A percentile compares a stretch with the other conserved stretches of the same genome.
Conservation (phyloP, 2,888 invertebrate species). For the Lingula anatina region DNA sequence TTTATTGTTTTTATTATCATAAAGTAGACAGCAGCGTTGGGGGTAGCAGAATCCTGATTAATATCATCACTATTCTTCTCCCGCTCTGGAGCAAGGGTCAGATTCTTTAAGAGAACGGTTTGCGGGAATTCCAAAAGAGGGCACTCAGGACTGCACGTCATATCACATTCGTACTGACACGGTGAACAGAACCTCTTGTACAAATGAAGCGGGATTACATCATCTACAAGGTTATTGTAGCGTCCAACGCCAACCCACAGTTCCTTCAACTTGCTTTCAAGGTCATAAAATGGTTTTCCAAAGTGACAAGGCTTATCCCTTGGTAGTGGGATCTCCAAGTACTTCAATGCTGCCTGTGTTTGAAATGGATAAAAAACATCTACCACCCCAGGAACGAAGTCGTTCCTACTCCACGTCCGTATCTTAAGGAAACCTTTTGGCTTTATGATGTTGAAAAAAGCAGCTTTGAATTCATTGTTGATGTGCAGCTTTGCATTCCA, state of each 20-base stretch:
- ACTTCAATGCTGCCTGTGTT: slow-evolving; percentile 10
- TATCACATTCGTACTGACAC: slow-evolving; percentile 13
- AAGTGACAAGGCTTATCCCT: slow-evolving; percentile 14
- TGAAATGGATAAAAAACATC: slow-evolving; percentile 19
- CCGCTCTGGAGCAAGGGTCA: slow-evolving; percentile 4
- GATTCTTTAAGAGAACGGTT: slow-evolving; percentile 3
- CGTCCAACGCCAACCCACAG: slow-evolving; percentile 21
- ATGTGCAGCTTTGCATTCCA: slow-evolving; percentile 8
- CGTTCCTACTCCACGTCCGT: slow-evolving; percentile 15
- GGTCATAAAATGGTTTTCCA: slow-evolving; percentile 20
- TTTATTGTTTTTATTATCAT: slow-evolving; percentile 19
- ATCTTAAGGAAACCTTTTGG: not conserved
- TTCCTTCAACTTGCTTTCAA: slow-evolving; percentile 21
- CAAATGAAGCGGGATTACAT: slow-evolving; percentile 10
- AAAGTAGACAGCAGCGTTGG: slow-evolving; percentile 15
- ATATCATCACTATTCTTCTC: not conserved
- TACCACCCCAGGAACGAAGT: slow-evolving; percentile 15
- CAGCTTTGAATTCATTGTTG: slow-evolving; percentile 8
- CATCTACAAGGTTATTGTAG: slow-evolving; percentile 10
- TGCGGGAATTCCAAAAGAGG: slow-evolving; percentile 5
- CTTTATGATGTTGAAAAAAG: slow-evolving; percentile 4
- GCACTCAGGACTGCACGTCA: slow-evolving; percentile 14
- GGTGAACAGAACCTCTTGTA: slow-evolving; percentile 15
- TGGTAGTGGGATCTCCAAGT: slow-evolving; percentile 13
- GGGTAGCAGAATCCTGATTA: not conserved